These are phyloP conservation scores for Acanthosepion esculentum DNA, from an alignment of 2,888 invertebrate genomes.

Conservation along the genomic window DNA sequence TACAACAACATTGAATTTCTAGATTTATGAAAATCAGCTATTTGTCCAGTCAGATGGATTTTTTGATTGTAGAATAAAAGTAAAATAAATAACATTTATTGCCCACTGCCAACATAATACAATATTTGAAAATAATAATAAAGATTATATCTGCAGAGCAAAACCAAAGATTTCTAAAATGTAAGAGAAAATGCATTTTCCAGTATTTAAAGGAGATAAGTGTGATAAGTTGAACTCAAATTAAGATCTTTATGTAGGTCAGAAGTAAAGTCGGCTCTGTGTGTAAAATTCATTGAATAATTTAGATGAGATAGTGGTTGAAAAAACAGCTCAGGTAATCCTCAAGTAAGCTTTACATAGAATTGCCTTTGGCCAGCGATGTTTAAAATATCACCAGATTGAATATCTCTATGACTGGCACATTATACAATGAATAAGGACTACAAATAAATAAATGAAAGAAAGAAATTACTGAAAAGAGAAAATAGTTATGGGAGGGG, in stretches of 20 bases:
- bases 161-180: neutral
- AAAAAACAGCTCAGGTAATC: neutral
- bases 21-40: no score
- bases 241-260: slow-evolving; percentile 14
- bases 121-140: no score
- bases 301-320: neutral
- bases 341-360: neutral
- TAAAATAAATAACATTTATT: no score
- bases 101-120: no score
- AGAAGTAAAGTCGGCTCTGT: neutral
- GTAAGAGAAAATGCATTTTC: neutral
- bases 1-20: no score
- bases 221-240: neutral
- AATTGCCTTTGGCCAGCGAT: neutral
- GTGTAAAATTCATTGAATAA: neutral
- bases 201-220: neutral
- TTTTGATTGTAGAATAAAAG: no score
- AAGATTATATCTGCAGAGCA: no score
- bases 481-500: neutral
- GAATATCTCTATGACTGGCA: neutral
- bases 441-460: neutral
- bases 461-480: neutral
- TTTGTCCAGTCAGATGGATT: no score
- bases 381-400: neutral
- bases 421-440: slow-evolving; percentile 6